Base-by-base conservation (phyloP, 2,113 vertebrate genomes). In the Reinhardtius hippoglossoides region DNA sequence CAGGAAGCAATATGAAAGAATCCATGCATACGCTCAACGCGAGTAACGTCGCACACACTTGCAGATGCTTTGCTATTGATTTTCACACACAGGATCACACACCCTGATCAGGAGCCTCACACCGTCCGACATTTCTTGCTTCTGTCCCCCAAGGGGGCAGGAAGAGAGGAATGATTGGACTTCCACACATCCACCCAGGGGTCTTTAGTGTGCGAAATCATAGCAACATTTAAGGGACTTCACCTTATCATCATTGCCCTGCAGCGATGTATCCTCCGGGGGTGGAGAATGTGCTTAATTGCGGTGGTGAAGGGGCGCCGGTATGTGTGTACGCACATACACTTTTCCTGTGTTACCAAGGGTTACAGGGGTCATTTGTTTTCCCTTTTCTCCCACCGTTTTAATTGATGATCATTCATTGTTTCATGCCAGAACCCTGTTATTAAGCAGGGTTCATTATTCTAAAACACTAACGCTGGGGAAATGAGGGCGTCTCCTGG, bases 401-500 rank as follows among this genome's bases (percentile, higher is more conserved):
- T 54, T 92, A 92, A 93, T 90, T 87, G 89, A 92, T 87, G 90
- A 91, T 90, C 83, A 88, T 86, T 90, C 88, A 87, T 89, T 89
- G 87, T 90, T 92, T 88, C 59, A 68, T 26, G 55, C 75, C 71
- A 67, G 78, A 68, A 81, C 74, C 77, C 84, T 64, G 72, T 88
- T 91, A 88, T 91, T 92, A 91, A 88, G 86, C 82, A 77, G 74
- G 76, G 67, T 85, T 92, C 83, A 87, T 91, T 89, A 89, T 72
- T 85, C 83, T 87, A 79, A 89, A 91, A 89, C 75, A 83, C 76
- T 77, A 74, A 67, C 71, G 2, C 68, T 23, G 50, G 78, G 84
- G 50, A 78, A 79, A 78, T 77, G 80, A 50, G 68, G 74, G 14
- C 0, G n/a, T 71, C 91, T 83, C 82, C 0, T 18, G 89, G 90